Evolutionary conservation across 30 jellyfish, hydroid and myxozoan species (phyloP).

Genomic region (Hydra vulgaris): DNA sequence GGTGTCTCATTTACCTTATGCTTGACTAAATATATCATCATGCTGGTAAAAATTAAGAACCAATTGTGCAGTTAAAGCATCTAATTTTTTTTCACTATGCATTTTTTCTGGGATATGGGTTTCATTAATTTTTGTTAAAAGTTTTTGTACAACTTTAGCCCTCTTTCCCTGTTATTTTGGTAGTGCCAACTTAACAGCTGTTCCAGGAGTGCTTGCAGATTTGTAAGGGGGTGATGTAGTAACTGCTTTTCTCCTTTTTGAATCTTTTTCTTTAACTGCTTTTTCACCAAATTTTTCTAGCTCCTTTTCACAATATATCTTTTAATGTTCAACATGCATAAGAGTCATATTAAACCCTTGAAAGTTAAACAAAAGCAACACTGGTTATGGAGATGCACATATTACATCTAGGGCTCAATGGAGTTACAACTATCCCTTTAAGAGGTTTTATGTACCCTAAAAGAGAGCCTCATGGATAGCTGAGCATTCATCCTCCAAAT

Average conservation of each 20-base stretch:
- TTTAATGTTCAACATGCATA: background rate
- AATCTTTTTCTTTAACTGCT: conserved; percentile 7
- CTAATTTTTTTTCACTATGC: background rate
- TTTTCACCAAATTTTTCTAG: background rate
- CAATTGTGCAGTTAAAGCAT: background rate
- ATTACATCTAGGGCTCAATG: conserved; percentile 4
- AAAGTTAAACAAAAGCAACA: background rate
- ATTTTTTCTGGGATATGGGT: too few relatives aligned
- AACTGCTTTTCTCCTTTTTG: conserved; percentile 6
- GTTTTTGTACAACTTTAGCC: background rate
- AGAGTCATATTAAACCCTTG: background rate
- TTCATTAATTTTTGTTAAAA: too few relatives aligned
- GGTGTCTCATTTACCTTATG: background rate
- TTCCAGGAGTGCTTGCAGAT: background rate
- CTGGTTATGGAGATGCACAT: conserved; percentile 7
- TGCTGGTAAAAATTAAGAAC: background rate
- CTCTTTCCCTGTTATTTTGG: background rate
- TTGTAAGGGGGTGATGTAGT: background rate
- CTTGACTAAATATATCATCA: background rate
- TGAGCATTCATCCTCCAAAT: conserved; percentile 9
- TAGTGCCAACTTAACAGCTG: background rate
- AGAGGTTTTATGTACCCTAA: conserved; percentile 1
- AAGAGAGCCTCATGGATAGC: conserved; percentile 4
- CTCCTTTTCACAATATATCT: background rate
- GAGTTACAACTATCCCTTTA: background rate